A percentile compares a stretch with the other conserved stretches of the same genome.
Conservation (phyloP, 2,888 invertebrate genomes). For the Uloborus plumipes region DNA sequence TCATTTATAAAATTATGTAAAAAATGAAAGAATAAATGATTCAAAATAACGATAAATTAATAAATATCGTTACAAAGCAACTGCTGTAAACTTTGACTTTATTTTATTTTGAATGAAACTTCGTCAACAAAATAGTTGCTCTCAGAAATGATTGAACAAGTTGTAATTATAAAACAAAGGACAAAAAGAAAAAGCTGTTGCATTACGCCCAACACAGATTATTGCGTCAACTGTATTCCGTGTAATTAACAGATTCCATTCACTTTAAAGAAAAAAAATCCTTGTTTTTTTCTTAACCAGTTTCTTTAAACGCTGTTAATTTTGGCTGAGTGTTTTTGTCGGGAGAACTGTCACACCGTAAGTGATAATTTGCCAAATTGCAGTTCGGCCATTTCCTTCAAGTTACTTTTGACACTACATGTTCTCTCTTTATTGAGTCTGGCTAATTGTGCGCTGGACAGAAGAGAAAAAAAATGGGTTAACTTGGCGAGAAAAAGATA, state of each 20-base stretch:
- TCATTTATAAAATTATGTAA: too few species aligned
- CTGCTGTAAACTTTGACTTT: too few species aligned
- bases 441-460: too few species aligned
- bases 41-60: too few species aligned
- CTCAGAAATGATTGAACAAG: too few species aligned
- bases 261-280: too few species aligned
- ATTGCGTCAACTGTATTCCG: not conserved
- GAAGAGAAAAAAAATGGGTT: constrained; percentile 2
- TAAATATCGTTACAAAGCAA: too few species aligned
- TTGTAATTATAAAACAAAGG: not conserved
- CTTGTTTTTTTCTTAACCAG: not conserved
- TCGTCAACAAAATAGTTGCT: too few species aligned
- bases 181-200: not conserved
- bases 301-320: constrained; percentile 34
- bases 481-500: constrained; percentile 3
- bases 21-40: too few species aligned
- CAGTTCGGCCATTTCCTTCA: constrained; percentile 16
- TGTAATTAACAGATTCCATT: constrained; percentile 2
- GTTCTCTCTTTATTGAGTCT: too few species aligned
- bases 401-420: too few species aligned
- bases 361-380: constrained; percentile 44
- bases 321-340: constrained; percentile 15
- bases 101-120: too few species aligned
- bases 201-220: not conserved
- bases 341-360: constrained; percentile 12